A percentile compares a stretch with the other conserved stretches of the same genome.
These are phyloP conservation scores for Pomacea canaliculata DNA, from an alignment of 2,888 invertebrate genomes.

Conservation along the genomic window DNA sequence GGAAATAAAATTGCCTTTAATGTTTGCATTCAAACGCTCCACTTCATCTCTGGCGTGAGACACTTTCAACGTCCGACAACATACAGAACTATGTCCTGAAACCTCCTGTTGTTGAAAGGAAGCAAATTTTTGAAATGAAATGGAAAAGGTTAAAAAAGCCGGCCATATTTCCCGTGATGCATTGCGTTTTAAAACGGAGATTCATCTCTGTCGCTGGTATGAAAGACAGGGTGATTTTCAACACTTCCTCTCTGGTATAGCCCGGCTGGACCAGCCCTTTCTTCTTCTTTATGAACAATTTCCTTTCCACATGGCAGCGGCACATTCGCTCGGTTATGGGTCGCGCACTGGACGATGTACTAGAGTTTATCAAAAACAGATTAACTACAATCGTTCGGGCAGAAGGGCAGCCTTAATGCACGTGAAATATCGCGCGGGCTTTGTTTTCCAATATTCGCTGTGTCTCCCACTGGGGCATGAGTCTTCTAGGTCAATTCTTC, in stretches of 20 bases:
- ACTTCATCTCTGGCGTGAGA: no score
- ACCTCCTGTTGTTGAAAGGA: no score
- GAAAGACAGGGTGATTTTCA: constrained; percentile 1
- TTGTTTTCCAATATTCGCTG: background rate
- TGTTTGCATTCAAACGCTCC: no score
- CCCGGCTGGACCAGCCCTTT: background rate
- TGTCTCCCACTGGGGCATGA: background rate
- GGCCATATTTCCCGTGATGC: no score
- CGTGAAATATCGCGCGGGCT: background rate
- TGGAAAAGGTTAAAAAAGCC: no score
- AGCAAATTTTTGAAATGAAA: no score
- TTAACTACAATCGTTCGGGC: background rate
- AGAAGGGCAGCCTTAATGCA: background rate
- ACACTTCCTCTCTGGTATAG: background rate
- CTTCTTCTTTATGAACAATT: constrained; percentile 2
- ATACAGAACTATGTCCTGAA: no score
- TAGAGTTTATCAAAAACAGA: constrained; percentile 2
- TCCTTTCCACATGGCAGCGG: background rate
- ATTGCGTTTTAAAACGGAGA: background rate
- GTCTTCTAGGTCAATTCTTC: no score
- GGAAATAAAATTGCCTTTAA: no score
- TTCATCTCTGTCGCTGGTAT: background rate
- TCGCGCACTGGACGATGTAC: background rate
- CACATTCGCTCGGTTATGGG: background rate
- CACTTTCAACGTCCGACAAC: no score